These are phyloP conservation scores for Drosophila micromelanica DNA, from an alignment of 1,140 invertebrate species.

Conservation along the genomic window DNA sequence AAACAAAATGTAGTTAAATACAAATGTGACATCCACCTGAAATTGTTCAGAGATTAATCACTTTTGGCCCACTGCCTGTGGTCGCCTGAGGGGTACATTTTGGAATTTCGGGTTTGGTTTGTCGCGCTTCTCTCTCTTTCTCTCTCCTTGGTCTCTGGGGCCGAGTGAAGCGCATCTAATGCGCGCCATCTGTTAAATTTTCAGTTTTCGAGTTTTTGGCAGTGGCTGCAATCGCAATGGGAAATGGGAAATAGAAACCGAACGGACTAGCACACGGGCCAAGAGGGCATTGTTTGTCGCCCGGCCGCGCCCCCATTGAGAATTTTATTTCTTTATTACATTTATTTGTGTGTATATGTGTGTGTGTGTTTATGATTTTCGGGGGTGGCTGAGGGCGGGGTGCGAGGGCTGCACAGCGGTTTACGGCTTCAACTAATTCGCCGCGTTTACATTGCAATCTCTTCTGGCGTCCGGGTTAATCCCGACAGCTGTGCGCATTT, in stretches of 20 bases:
- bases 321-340: conserved; percentile 75
- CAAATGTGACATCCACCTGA: neutral
- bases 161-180: conserved; percentile 78
- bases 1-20: no score
- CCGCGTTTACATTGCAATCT: conserved; percentile 71
- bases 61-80: conserved; percentile 12
- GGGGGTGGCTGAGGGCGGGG: conserved; percentile 26
- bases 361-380: conserved; percentile 4
- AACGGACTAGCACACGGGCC: conserved; percentile 28
- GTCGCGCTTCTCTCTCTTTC: no score
- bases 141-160: conserved; percentile 58
- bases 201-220: conserved; percentile 48
- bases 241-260: conserved; percentile 10
- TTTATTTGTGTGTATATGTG: conserved; percentile 65
- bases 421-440: conserved; percentile 55
- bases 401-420: neutral
- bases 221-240: conserved; percentile 25
- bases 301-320: conserved; percentile 45
- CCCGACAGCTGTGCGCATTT: conserved; percentile 78
- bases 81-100: neutral
- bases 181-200: conserved; percentile 82
- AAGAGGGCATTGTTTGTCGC: conserved; percentile 59
- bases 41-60: conserved; percentile 21
- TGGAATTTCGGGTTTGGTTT: neutral
- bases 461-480: conserved; percentile 50